Evolutionary conservation across 2,113 vertebrate species (phyloP), one percentile per base, ranked within the genome.

Genomic region (Oreotrochilus melanogaster): DNA sequence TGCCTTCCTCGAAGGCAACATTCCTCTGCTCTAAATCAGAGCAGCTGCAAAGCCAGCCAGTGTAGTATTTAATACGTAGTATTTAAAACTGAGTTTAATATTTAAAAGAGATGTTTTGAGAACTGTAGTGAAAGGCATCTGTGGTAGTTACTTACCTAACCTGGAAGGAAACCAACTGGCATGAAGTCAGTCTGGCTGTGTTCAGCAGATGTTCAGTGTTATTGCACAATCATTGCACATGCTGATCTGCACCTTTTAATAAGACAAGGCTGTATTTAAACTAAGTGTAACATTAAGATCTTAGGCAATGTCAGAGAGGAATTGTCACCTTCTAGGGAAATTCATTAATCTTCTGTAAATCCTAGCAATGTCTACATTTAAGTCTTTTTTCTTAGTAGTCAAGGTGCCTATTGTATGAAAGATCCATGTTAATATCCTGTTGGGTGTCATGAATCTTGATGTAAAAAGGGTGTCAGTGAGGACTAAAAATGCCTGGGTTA

Each of bases 191-290:
- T 78, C 61, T 91, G 4, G 10, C 51, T 64, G 37, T 43, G 27
- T 56, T 86, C 3, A 1, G 53, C 72, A 74, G 47, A 64, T 84
- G 37, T n/a, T 89, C 60, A 19, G n/a, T 57, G 47, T 64, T 87
- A 56, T 21, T 51, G 24, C 31, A 43, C 48, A 62, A 33, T 86
- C 31, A 47, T 47, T 0, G 6, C 78, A 67, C 9, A 10, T 33
- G 76, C 60, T 70, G 37, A 78, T 89, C 28, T 74, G 51, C 69
- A 89, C 47, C 61, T 95, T 94, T 92, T 64, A 81, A 47, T 85
- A 75, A 60, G 51, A 50, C 18, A 70, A 58, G 23, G 43, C 56
- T 78, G 7, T 71, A 70, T 84, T 94, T 86, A 24, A 71, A 42
- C 53, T 37, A 71, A 95, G 61, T 8, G 7, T 66, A 75, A 42